These are phyloP conservation scores for Fistularia tabacaria DNA, from an alignment of 2,797 vertebrate species.

Conservation along the genomic window DNA sequence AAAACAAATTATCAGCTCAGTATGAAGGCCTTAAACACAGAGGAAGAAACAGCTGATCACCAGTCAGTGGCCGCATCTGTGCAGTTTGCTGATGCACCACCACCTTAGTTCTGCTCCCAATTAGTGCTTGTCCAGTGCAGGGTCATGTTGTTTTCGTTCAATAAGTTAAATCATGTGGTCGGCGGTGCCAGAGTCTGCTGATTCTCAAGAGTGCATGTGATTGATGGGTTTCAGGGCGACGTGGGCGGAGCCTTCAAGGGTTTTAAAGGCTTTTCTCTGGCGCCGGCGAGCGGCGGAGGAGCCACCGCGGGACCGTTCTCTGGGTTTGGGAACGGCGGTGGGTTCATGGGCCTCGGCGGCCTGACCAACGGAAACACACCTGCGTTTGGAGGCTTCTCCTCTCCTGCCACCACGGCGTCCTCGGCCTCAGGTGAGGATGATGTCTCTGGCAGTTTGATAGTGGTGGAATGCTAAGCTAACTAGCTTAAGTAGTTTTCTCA, in stretches of 20 bases:
- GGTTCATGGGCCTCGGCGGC: constrained; percentile 61
- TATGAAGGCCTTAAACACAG: too few species aligned
- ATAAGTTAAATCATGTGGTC: too few species aligned
- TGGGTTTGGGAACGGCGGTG: constrained; percentile 62
- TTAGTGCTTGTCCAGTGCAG: too few species aligned
- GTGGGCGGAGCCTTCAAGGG: constrained; percentile 64
- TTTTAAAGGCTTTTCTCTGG: constrained; percentile 73
- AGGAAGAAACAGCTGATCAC: too few species aligned
- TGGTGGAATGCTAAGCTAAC: too few species aligned
- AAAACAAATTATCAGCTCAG: too few species aligned
- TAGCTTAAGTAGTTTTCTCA: too few species aligned
- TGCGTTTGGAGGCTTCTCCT: constrained; percentile 52
- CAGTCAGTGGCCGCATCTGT: too few species aligned
- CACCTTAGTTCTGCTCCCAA: not conserved
- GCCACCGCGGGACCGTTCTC: constrained; percentile 35
- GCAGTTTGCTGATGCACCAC: too few species aligned
- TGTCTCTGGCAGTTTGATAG: not conserved
- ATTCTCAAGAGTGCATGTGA: too few species aligned
- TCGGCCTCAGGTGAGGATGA: constrained; percentile 48
- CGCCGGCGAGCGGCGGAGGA: constrained; percentile 1
- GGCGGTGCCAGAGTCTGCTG: too few species aligned
- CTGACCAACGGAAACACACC: constrained; percentile 69
- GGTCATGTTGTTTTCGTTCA: too few species aligned
- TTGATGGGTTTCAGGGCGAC: constrained; percentile 54
- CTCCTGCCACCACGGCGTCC: constrained; percentile 30